Evolutionary conservation across 2,888 invertebrate genomes (phyloP).

Genomic region (Nemotelus pantherinus): DNA sequence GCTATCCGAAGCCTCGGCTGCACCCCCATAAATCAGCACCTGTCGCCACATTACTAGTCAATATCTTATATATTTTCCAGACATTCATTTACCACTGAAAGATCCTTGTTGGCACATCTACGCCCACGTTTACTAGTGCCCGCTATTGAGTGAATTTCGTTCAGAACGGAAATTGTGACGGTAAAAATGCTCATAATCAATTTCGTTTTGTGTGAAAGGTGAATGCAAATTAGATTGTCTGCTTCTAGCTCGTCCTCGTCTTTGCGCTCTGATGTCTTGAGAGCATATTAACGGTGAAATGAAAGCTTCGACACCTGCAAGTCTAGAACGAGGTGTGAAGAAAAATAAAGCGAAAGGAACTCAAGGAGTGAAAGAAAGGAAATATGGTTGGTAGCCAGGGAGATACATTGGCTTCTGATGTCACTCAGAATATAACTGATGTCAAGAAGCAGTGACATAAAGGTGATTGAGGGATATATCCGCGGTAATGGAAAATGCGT

Average conservation of each 20-base stretch:
- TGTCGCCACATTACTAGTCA: slow-evolving; percentile 27
- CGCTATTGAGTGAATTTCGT: neutral
- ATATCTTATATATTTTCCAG: slow-evolving; percentile 6
- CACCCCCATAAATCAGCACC: slow-evolving; percentile 30
- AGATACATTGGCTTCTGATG: no score
- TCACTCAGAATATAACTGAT: no score
- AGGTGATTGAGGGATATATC: no score
- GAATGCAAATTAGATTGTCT: slow-evolving; percentile 33
- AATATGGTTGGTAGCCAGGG: no score
- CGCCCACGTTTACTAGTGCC: neutral
- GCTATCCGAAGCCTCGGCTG: neutral
- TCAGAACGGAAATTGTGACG: neutral
- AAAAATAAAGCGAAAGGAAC: neutral
- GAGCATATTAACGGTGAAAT: slow-evolving; percentile 19
- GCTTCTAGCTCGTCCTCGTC: slow-evolving; percentile 1
- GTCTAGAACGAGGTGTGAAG: neutral
- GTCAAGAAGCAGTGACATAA: no score
- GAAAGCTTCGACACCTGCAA: neutral
- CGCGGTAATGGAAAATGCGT: no score
- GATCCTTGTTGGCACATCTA: neutral
- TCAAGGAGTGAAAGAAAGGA: no score
- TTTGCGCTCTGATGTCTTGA: neutral
- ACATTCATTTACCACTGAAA: neutral
- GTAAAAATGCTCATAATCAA: slow-evolving; percentile 27
- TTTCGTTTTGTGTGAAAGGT: slow-evolving; percentile 24